These are phyloP conservation scores for Otocyon megalotis DNA, from an alignment of 2,113 vertebrate species.

Conservation along the genomic window DNA sequence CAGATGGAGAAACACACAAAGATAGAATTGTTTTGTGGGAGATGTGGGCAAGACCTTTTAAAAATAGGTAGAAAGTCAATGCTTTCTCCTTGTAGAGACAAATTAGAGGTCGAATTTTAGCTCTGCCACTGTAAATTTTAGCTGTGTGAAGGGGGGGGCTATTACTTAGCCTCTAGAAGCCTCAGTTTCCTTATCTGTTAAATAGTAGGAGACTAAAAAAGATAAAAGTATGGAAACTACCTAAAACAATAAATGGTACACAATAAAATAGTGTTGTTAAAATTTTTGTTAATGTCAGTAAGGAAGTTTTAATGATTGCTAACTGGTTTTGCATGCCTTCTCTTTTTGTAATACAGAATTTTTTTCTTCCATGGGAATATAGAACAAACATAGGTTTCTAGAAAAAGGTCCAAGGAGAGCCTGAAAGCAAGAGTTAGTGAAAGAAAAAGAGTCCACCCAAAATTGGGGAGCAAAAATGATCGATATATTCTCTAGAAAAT, in stretches of 20 bases:
- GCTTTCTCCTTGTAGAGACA: background rate
- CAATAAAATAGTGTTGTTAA: background rate
- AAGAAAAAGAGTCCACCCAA: background rate
- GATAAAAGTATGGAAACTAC: background rate
- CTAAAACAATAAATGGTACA: background rate
- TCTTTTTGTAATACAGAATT: background rate
- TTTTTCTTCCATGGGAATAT: background rate
- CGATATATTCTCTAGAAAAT: background rate
- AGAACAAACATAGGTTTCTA: background rate
- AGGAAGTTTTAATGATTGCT: background rate
- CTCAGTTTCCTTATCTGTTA: background rate
- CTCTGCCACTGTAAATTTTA: background rate
- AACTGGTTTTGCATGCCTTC: conserved; percentile 2
- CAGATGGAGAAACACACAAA: background rate
- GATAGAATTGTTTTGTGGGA: background rate
- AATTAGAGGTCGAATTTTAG: background rate
- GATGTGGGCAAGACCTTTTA: background rate
- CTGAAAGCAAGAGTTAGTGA: background rate
- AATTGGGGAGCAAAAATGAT: background rate
- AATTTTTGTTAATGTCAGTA: background rate
- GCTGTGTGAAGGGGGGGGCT: background rate
- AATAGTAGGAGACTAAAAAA: background rate
- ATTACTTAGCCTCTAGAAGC: background rate
- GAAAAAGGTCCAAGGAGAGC: background rate
- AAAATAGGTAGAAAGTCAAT: background rate